These are phyloP conservation scores for Harpalus rufipes DNA, from an alignment of 2,888 invertebrate species.

Conservation along the genomic window DNA sequence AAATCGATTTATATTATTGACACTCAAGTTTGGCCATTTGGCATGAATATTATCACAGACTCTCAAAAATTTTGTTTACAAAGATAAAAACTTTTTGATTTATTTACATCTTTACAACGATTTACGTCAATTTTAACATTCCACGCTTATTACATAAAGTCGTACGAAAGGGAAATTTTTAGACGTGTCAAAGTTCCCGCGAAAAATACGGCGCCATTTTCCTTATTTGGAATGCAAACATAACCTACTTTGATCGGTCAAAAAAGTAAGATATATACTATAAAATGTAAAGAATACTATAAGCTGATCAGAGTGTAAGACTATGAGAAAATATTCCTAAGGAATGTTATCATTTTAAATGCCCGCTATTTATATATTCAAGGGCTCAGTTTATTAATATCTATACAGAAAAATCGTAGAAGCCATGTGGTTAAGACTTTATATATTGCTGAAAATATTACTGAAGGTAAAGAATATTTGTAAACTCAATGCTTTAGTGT, in stretches of 20 bases:
- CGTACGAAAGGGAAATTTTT: no score
- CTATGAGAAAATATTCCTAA: neutral
- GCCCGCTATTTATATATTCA: neutral
- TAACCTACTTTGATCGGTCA: neutral
- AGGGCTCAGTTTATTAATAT: neutral
- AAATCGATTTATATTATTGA: conserved; percentile 20
- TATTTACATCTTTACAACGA: conserved; percentile 36
- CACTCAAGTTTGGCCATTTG: conserved; percentile 9
- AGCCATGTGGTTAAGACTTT: neutral
- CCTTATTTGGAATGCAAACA: neutral
- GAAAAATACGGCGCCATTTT: neutral
- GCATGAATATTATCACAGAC: conserved; percentile 26
- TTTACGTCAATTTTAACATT: conserved; percentile 19
- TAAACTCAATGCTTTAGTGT: neutral
- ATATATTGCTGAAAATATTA: conserved; percentile 4
- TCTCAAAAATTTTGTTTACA: conserved; percentile 48
- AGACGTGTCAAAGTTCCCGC: no score
- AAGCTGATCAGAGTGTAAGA: neutral
- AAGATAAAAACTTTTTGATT: conserved; percentile 40
- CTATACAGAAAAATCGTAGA: neutral
- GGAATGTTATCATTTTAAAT: conserved; percentile 2
- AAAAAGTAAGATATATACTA: neutral
- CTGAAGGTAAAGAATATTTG: neutral
- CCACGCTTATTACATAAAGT: neutral
- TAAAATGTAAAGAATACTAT: neutral